Evolutionary conservation across 1,140 invertebrate genomes (phyloP).

Genomic region (Eupristina koningsbergeri): DNA sequence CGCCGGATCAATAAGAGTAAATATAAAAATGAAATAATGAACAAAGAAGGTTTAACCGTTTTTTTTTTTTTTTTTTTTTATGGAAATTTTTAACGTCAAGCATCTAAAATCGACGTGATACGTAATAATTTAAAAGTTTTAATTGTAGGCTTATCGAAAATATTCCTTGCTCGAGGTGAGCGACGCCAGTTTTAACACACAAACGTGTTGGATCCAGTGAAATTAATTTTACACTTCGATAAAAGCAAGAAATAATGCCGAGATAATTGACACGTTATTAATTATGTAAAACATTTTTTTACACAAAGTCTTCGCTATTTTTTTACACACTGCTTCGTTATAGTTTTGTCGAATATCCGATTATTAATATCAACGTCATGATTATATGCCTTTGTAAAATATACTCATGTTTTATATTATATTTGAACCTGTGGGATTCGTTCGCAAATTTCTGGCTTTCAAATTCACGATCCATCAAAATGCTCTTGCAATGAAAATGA

Average conservation of each 20-base stretch:
- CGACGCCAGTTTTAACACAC: slow-evolving; percentile 27
- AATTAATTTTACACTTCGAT: slow-evolving; percentile 29
- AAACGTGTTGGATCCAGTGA: slow-evolving; percentile 9
- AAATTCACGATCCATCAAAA: too few relatives aligned
- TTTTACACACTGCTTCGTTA: neutral
- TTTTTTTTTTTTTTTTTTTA: too few relatives aligned
- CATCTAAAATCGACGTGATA: too few relatives aligned
- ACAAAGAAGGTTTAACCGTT: too few relatives aligned
- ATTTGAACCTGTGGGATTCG: slow-evolving; percentile 57
- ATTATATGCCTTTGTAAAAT: slow-evolving; percentile 59
- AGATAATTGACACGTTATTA: slow-evolving; percentile 11
- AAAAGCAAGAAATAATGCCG: slow-evolving; percentile 15
- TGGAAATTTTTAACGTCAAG: too few relatives aligned
- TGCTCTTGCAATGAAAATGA: too few relatives aligned
- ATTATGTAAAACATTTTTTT: slow-evolving; percentile 20
- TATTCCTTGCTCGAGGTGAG: slow-evolving; percentile 19
- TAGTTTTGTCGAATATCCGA: slow-evolving; percentile 12
- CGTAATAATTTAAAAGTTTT: too few relatives aligned
- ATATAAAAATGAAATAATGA: neutral
- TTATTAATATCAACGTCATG: slow-evolving; percentile 35
- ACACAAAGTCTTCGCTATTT: neutral
- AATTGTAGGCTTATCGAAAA: slow-evolving; percentile 32
- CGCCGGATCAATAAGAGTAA: neutral
- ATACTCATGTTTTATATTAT: slow-evolving; percentile 64
- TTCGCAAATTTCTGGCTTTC: slow-evolving; percentile 49